Conservation (phyloP, 2,797 vertebrate genomes). For the Odontamblyopus rebecca region DNA sequence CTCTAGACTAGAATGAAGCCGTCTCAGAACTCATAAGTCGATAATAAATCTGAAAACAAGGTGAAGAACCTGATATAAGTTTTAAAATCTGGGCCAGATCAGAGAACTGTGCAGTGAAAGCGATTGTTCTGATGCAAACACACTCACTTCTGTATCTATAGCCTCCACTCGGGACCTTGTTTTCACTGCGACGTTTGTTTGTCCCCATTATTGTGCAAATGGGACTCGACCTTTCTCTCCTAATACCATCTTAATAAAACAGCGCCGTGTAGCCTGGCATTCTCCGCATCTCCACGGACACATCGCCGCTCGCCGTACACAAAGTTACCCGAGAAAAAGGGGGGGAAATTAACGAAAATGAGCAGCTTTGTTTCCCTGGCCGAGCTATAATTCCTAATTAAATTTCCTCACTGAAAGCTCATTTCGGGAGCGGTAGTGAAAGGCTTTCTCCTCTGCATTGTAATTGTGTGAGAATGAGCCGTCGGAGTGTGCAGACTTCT, state of each 20-base stretch:
- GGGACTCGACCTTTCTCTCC: constrained; percentile 7
- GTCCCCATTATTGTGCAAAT: background rate
- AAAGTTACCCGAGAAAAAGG: constrained; percentile 46
- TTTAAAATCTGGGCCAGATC: too few species aligned
- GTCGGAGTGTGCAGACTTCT: constrained; percentile 57
- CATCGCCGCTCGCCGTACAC: constrained; percentile 37
- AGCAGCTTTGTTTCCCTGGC: constrained; percentile 57
- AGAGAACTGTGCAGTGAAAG: too few species aligned
- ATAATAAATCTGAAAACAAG: too few species aligned
- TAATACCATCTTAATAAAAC: constrained; percentile 29
- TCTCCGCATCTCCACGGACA: constrained; percentile 12
- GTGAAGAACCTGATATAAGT: too few species aligned
- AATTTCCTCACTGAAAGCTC: constrained; percentile 77
- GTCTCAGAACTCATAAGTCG: too few species aligned
- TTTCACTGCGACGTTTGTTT: background rate
- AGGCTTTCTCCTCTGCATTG: constrained; percentile 58
- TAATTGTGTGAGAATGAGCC: constrained; percentile 77
- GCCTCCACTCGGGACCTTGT: background rate
- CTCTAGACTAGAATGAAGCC: too few species aligned
- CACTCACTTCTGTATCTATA: background rate
- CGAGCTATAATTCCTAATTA: constrained; percentile 79
- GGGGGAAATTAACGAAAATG: constrained; percentile 56
- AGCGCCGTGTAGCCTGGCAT: background rate
- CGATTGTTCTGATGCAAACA: background rate
- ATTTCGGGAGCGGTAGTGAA: constrained; percentile 76